Percentiles rank a stretch among this genome's conserved stretches.
phyloP scores from a whole-genome alignment of 2,888 invertebrate species.

The Drosophila meridionalis region DNA sequence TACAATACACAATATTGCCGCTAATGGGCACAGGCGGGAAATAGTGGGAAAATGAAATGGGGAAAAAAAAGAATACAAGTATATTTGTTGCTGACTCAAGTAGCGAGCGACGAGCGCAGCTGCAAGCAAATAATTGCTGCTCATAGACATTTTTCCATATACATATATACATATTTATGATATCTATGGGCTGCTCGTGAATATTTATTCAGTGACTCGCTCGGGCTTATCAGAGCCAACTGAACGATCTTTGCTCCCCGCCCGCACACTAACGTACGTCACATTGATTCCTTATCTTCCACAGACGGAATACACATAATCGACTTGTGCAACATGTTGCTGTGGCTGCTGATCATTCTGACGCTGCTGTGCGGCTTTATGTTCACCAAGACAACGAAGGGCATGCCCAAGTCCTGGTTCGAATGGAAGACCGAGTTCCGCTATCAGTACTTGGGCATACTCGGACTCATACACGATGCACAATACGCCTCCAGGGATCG shows the following conservation, averaged over 20 bases:
- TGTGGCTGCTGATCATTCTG: conserved; percentile 51
- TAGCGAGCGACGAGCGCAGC: not conserved
- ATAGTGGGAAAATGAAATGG: not conserved
- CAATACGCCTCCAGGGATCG: conserved; percentile 74
- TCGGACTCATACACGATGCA: conserved; percentile 83
- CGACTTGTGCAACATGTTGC: conserved; percentile 2
- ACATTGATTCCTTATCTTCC: conserved; percentile 45
- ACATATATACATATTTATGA: not conserved
- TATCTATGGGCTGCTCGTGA: not conserved
- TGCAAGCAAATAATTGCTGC: conserved; percentile 22
- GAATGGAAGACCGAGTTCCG: conserved; percentile 84
- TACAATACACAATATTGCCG: not conserved
- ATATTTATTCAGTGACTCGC: not conserved
- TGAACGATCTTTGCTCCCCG: conserved; percentile 47
- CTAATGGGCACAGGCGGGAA: not conserved
- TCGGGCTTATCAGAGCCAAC: conserved; percentile 34
- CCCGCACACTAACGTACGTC: not conserved
- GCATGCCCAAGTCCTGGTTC: conserved; percentile 83
- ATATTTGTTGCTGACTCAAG: conserved; percentile 60
- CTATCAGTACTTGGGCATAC: conserved; percentile 82
- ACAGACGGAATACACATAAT: not conserved
- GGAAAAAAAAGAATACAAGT: not conserved
- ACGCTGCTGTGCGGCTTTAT: conserved; percentile 78
- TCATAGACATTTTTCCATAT: not conserved
- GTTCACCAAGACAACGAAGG: conserved; percentile 84